Percentiles rank a stretch among this genome's conserved stretches.
Conservation (phyloP, 2,113 vertebrate genomes). For the Tetraodon nigroviridis region DNA sequence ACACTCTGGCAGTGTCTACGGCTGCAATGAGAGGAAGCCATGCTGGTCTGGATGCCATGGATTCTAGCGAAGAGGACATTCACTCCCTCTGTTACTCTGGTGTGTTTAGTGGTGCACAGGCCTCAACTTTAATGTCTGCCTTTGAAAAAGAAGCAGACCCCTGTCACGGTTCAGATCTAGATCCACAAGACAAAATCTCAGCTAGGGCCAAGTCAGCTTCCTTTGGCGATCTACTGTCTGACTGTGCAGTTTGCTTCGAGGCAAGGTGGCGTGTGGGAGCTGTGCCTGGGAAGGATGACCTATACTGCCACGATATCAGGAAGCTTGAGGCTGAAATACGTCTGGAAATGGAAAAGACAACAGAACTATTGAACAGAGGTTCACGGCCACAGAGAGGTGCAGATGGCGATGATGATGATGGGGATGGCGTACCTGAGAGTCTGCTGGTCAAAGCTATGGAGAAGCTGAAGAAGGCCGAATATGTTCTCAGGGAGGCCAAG, state of each 20-base stretch:
- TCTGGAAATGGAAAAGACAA: slow-evolving; percentile 78
- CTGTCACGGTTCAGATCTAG: neutral
- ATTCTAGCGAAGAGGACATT: slow-evolving; percentile 35
- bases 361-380: slow-evolving; percentile 74
- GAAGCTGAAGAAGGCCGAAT: slow-evolving; percentile 84
- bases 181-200: slow-evolving; percentile 33
- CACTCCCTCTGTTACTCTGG: slow-evolving; percentile 19
- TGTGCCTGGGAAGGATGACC: neutral
- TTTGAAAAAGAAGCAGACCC: neutral
- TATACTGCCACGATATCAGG: slow-evolving; percentile 47
- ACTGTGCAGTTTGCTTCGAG: slow-evolving; percentile 20
- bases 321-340: slow-evolving; percentile 82
- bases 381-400: slow-evolving; percentile 25
- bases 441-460: slow-evolving; percentile 85
- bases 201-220: slow-evolving; percentile 76
- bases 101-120: neutral
- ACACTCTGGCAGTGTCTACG: slow-evolving; percentile 47
- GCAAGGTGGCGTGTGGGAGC: neutral
- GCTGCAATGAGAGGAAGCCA: slow-evolving; percentile 49
- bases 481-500: slow-evolving; percentile 84
- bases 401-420: neutral
- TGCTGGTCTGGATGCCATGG: slow-evolving; percentile 41
- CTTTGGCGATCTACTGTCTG: slow-evolving; percentile 76
- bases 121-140: neutral
- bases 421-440: slow-evolving; percentile 51